phyloP scores from a whole-genome alignment of 2,888 invertebrate species.

The Drosophila meridionalis region DNA sequence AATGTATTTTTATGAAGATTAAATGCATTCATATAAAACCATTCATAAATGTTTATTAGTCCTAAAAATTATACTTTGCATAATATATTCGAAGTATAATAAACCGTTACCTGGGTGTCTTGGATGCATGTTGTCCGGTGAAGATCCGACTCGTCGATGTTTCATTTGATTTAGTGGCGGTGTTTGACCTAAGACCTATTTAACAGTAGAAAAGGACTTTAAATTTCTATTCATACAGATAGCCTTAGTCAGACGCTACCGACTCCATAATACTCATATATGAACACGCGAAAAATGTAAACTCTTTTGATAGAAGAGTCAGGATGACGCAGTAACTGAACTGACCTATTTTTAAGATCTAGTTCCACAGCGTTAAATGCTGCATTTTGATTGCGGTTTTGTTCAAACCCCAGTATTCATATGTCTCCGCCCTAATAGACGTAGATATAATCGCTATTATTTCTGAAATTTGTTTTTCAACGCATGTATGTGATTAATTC shows the following conservation, averaged over 20 bases:
- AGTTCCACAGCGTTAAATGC: too few relatives aligned
- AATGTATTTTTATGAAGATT: neutral
- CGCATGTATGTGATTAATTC: too few relatives aligned
- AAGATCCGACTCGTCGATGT: slow-evolving; percentile 84
- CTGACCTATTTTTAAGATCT: too few relatives aligned
- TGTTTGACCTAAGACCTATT: slow-evolving; percentile 84
- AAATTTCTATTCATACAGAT: neutral
- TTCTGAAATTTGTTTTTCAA: too few relatives aligned
- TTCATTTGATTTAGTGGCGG: slow-evolving; percentile 83
- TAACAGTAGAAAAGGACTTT: slow-evolving; percentile 15
- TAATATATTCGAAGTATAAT: neutral
- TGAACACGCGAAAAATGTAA: neutral
- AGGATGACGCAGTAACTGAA: too few relatives aligned
- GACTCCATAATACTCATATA: neutral
- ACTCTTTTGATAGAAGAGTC: too few relatives aligned
- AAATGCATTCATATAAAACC: neutral
- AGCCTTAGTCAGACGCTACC: neutral
- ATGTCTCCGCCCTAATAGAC: too few relatives aligned
- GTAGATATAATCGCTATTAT: too few relatives aligned
- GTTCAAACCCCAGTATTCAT: too few relatives aligned
- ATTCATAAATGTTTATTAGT: neutral
- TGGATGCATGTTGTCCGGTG: slow-evolving; percentile 85
- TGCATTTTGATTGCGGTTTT: too few relatives aligned
- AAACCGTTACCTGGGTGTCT: slow-evolving; percentile 81
- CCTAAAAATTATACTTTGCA: neutral